phyloP scores from a whole-genome alignment of 1,140 invertebrate genomes.

The Vollenhovia emeryi region DNA sequence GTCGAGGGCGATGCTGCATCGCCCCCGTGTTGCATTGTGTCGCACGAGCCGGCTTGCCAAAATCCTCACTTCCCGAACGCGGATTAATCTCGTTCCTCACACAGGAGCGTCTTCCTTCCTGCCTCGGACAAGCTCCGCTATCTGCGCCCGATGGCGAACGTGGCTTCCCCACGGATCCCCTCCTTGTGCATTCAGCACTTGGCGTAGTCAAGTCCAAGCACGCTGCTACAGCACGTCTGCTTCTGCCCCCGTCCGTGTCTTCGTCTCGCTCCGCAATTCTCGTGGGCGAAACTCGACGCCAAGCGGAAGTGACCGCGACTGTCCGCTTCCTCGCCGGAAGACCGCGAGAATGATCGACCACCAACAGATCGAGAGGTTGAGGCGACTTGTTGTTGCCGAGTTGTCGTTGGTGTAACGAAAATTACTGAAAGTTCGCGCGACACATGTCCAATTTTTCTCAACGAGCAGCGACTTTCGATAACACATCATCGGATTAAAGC shows the following conservation, averaged over 20 bases:
- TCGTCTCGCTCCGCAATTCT: background rate
- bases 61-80: slow-evolving; percentile 21
- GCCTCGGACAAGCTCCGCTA: background rate
- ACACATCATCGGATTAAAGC: background rate
- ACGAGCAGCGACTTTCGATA: background rate
- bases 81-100: slow-evolving; percentile 49
- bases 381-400: background rate
- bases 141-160: slow-evolving; percentile 1
- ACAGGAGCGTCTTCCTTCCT: slow-evolving; percentile 28
- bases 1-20: background rate
- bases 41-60: slow-evolving; percentile 18
- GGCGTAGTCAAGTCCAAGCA: background rate
- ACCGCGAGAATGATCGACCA: slow-evolving; percentile 24
- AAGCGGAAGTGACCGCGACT: slow-evolving; percentile 56
- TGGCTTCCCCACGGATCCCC: slow-evolving; percentile 11
- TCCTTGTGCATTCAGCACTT: slow-evolving; percentile 22
- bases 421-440: background rate
- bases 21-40: background rate
- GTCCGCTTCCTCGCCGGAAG: slow-evolving; percentile 59
- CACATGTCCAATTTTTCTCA: background rate
- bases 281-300: slow-evolving; percentile 56
- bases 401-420: slow-evolving; percentile 20
- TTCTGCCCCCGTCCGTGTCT: background rate
- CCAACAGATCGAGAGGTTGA: background rate
- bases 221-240: background rate